Conservation (phyloP, 2,113 vertebrate species). For the Lynx canadensis region DNA sequence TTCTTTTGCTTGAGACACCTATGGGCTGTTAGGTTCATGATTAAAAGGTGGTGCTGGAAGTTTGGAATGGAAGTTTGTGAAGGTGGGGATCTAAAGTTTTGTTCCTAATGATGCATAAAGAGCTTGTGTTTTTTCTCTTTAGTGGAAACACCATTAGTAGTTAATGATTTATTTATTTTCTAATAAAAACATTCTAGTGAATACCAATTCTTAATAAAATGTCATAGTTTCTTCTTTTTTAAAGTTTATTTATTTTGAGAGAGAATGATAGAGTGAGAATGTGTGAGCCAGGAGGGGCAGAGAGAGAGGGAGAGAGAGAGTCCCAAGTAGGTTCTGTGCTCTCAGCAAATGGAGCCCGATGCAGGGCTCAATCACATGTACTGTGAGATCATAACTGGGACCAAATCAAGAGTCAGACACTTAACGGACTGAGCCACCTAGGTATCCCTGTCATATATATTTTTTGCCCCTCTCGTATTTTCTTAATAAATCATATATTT, state of each 20-base stretch:
- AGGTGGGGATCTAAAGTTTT: neutral
- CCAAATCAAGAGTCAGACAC: too few species aligned
- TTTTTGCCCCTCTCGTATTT: neutral
- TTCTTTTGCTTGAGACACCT: conserved; percentile 34
- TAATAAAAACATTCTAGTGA: conserved; percentile 46
- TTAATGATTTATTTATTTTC: conserved; percentile 63
- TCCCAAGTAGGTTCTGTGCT: too few species aligned
- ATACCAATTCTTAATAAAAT: conserved; percentile 56
- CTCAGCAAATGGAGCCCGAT: too few species aligned
- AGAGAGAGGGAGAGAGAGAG: too few species aligned
- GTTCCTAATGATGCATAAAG: conserved; percentile 36
- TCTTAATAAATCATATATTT: conserved; percentile 60
- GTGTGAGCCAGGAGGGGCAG: too few species aligned
- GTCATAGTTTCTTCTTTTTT: conserved; percentile 33
- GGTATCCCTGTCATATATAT: too few species aligned
- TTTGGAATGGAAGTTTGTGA: neutral
- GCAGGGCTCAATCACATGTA: too few species aligned
- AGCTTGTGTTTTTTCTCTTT: neutral
- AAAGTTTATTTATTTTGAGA: too few species aligned
- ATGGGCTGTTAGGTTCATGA: neutral
- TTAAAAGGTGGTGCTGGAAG: conserved; percentile 46
- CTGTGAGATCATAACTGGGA: too few species aligned
- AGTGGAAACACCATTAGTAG: conserved; percentile 18
- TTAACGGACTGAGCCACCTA: too few species aligned
- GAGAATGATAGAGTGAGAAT: too few species aligned